Evolutionary conservation across 2,113 vertebrate genomes (phyloP).

Genomic region (Sialia sialis): DNA sequence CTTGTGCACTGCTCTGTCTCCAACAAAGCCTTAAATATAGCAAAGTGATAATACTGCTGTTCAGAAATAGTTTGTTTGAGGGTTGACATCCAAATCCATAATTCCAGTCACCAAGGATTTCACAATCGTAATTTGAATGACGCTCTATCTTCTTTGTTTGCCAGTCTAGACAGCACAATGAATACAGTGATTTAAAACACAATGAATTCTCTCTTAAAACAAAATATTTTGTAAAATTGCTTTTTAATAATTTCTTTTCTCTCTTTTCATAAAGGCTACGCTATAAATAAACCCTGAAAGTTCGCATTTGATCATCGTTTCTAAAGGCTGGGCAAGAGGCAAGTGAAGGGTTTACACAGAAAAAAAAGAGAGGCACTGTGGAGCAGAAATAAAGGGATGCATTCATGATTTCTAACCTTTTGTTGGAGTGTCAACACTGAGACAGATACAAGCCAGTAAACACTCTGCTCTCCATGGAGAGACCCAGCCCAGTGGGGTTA

Average conservation of each 20-base stretch:
- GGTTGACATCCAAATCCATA: constrained; percentile 66
- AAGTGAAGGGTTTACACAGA: constrained; percentile 69
- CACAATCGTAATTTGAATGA: constrained; percentile 67
- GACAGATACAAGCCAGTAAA: constrained; percentile 66
- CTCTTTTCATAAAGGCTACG: constrained; percentile 65
- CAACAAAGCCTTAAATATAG: constrained; percentile 70
- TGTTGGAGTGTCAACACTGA: constrained; percentile 54
- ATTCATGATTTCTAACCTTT: constrained; percentile 74
- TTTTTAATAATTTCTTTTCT: constrained; percentile 80
- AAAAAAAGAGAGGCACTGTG: constrained; percentile 74
- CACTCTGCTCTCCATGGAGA: constrained; percentile 51
- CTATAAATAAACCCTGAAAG: constrained; percentile 80
- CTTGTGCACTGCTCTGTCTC: constrained; percentile 28
- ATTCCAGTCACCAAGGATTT: constrained; percentile 64
- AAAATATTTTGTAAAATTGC: constrained; percentile 77
- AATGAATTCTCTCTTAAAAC: constrained; percentile 78
- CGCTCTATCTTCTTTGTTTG: constrained; percentile 68
- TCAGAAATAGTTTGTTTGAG: constrained; percentile 71
- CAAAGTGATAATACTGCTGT: constrained; percentile 65
- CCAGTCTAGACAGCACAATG: constrained; percentile 74
- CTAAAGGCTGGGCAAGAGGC: constrained; percentile 71
- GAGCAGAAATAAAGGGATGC: constrained; percentile 61
- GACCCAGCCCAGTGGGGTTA: not conserved
- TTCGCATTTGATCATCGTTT: constrained; percentile 74
- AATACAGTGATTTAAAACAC: constrained; percentile 70